Evolutionary conservation across 30 jellyfish, hydroid and myxozoan genomes (phyloP), one percentile per base, ranked within the genome.

Genomic region (Hydractinia symbiolongicarpus): DNA sequence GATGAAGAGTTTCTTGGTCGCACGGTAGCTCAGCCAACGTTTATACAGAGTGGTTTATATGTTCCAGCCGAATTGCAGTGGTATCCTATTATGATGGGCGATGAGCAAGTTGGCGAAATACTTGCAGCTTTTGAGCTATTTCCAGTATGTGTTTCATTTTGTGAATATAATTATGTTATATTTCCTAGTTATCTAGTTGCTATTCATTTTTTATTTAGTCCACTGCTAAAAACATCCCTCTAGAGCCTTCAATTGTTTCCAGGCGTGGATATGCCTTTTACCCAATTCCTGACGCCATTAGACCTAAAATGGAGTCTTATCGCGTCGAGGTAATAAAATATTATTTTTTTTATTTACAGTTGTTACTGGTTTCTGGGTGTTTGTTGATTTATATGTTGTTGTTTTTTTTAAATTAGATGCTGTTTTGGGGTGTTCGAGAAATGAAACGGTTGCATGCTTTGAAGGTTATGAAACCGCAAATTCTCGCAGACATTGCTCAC

Each of bases 371-470:
- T 64, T 64, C 17, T 51, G 7, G 19, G 19, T 4, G 19, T 13
- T 13, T 1, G 19, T 64, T 6, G 16, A 7, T 6, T 6, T 1
- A 0, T n/a, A 7, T n/a, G 8, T 11, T 30, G 21, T 49, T 50
- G 5, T 50, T 55, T 9, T 80, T 61, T 77, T 40, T 67, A n/a
- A n/a, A n/a, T n/a, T n/a, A 91, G 98, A 90, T 78, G 5, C 62
- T 91, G 75, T 91, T 91, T 82, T 91, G 98, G 98, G 98, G 98
- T 7, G 95, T 91, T 55, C 95, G 98, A 21, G 96, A 91, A 57
- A 62, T 86, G 87, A 87, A 91, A 77, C 82, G 89, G 56, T 88
- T 70, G 5, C 81, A 83, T 53, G 83, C 69, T 10, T 50, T 74
- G 7, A 74, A 58, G 14, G 83, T 74, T 5, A 55, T 13, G 14